A percentile compares a stretch with the other conserved stretches of the same genome.
phyloP scores from a whole-genome alignment of 2,113 vertebrate genomes.

The Zootoca vivipara region DNA sequence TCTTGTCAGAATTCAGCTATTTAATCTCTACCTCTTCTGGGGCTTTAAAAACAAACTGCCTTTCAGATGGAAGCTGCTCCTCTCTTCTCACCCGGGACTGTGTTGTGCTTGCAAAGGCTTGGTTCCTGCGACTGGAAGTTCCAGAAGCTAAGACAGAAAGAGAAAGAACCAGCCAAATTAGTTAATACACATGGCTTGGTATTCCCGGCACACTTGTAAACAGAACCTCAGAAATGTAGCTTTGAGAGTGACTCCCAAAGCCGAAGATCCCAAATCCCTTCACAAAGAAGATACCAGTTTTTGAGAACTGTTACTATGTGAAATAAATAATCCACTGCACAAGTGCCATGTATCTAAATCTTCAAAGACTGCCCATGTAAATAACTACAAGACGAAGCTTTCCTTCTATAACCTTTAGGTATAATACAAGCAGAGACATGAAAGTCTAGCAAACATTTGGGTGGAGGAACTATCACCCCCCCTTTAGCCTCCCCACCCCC shows the following conservation, averaged over 20 bases:
- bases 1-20: too few relatives aligned
- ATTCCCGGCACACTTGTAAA: background rate
- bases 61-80: constrained; percentile 34
- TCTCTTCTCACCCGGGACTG: constrained; percentile 74
- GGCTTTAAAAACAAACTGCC: constrained; percentile 82
- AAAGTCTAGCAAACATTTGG: too few relatives aligned
- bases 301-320: too few relatives aligned
- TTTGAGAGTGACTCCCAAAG: background rate
- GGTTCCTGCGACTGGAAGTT: background rate
- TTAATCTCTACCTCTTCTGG: constrained; percentile 71
- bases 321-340: background rate
- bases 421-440: too few relatives aligned
- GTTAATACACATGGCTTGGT: background rate
- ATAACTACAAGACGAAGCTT: background rate
- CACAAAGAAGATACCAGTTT: background rate
- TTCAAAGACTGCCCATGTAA: background rate
- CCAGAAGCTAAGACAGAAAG: constrained; percentile 52
- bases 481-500: too few relatives aligned
- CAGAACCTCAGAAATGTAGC: background rate
- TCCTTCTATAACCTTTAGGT: background rate
- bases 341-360: background rate
- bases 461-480: too few relatives aligned
- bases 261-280: background rate
- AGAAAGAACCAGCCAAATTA: background rate
- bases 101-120: constrained; percentile 5